These are phyloP conservation scores for Prionace glauca DNA, from an alignment of 2,797 vertebrate species.

Conservation along the genomic window DNA sequence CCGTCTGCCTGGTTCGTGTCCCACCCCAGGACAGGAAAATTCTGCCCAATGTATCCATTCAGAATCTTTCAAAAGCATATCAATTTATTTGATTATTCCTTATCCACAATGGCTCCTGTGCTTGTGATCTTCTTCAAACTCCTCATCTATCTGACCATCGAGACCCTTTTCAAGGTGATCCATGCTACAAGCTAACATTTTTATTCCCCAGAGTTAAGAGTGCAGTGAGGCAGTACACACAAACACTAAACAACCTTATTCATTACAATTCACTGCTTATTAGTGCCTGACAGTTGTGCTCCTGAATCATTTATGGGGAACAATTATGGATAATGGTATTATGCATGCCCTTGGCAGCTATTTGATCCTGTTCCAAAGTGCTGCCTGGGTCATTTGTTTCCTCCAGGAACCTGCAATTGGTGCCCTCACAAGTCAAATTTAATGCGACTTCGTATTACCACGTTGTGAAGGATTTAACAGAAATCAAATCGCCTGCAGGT, in stretches of 20 bases:
- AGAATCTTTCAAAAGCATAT: neutral
- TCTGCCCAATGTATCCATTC: neutral
- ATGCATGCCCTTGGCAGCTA: neutral
- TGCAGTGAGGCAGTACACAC: neutral
- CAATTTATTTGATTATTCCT: neutral
- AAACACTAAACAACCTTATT: neutral
- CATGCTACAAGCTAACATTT: neutral
- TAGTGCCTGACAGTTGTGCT: neutral
- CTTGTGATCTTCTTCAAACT: neutral
- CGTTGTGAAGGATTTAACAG: neutral
- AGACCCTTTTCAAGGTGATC: neutral
- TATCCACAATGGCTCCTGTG: neutral
- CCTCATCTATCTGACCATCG: neutral
- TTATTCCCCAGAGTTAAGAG: neutral
- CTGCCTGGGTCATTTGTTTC: neutral
- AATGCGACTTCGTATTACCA: neutral
- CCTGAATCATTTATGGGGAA: neutral
- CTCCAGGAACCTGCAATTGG: neutral
- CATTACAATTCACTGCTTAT: constrained; percentile 16
- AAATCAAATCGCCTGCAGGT: neutral
- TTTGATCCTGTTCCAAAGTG: neutral
- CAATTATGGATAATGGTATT: constrained; percentile 14
- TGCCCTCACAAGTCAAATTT: neutral
- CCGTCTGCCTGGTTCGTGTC: too few species aligned
- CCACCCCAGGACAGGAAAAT: too few species aligned